Conservation (phyloP, 2,797 vertebrate species). For the Margarornis squamiger region DNA sequence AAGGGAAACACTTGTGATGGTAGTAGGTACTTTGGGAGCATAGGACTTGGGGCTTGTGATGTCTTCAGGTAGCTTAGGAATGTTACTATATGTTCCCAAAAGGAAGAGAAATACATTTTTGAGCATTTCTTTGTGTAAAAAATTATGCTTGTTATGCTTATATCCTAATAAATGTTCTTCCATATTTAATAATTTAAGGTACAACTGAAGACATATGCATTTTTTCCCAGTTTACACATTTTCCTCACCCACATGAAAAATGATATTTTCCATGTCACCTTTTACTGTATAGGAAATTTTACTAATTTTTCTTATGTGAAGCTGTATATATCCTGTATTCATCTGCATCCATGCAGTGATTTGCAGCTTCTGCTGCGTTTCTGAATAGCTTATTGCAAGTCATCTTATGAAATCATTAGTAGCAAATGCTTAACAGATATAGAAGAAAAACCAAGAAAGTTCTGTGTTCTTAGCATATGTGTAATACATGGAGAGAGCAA, state of each 20-base stretch:
- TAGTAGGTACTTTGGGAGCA: background rate
- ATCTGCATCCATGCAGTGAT: background rate
- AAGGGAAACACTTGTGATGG: background rate
- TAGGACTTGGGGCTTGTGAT: background rate
- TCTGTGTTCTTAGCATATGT: background rate
- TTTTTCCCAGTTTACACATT: background rate
- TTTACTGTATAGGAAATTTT: background rate
- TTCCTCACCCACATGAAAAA: background rate
- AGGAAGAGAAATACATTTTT: background rate
- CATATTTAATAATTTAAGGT: background rate
- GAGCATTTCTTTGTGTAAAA: background rate
- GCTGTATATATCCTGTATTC: conserved; percentile 12
- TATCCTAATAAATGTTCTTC: background rate
- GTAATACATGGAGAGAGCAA: background rate
- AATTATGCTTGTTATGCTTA: background rate
- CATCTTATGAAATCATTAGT: background rate
- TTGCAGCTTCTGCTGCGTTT: conserved; percentile 8
- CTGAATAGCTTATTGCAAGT: conserved; percentile 1
- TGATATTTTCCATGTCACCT: background rate
- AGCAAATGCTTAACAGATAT: conserved; percentile 6
- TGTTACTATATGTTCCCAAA: background rate
- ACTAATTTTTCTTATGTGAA: background rate
- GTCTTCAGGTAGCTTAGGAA: background rate
- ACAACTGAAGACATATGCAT: background rate
- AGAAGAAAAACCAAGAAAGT: background rate